Percentiles rank a stretch among this genome's conserved stretches.
phyloP scores from a whole-genome alignment of 2,113 vertebrate species.

The Sarotherodon lohbergeri region DNA sequence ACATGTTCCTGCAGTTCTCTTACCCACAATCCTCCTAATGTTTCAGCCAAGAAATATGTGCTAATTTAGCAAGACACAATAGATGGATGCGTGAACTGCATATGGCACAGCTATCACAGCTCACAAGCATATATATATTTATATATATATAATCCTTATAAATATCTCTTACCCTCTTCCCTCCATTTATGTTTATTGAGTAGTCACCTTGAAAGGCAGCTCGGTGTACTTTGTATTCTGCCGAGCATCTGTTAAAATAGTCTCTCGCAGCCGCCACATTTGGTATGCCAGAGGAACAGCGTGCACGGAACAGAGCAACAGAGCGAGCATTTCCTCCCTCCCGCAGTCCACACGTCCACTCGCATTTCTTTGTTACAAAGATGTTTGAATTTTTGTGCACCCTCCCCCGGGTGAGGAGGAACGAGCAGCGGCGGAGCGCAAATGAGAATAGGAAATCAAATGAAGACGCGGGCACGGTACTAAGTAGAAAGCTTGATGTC shows the following conservation, averaged over 20 bases:
- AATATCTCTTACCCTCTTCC: neutral
- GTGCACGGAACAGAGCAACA: constrained; percentile 20
- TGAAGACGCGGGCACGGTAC: constrained; percentile 19
- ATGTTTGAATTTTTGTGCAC: constrained; percentile 29
- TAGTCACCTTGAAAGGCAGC: constrained; percentile 49
- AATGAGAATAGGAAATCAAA: constrained; percentile 55
- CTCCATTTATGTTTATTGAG: constrained; percentile 2
- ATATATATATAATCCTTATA: neutral
- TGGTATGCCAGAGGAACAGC: constrained; percentile 38
- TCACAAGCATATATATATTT: neutral
- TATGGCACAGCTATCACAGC: neutral
- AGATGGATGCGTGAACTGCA: neutral
- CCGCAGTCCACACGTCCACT: constrained; percentile 20
- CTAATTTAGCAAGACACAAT: neutral
- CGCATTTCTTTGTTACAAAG: constrained; percentile 31
- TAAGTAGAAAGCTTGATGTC: constrained; percentile 52
- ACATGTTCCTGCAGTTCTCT: neutral
- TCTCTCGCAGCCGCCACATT: constrained; percentile 11
- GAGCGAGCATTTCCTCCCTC: constrained; percentile 26
- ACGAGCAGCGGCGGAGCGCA: neutral
- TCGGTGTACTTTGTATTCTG: constrained; percentile 61
- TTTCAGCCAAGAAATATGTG: neutral
- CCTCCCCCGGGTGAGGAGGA: constrained; percentile 16
- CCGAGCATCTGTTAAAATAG: constrained; percentile 16
- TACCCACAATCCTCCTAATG: neutral